Evolutionary conservation across 2,888 invertebrate species (phyloP).

Genomic region (Tetheella fluctuosa): DNA sequence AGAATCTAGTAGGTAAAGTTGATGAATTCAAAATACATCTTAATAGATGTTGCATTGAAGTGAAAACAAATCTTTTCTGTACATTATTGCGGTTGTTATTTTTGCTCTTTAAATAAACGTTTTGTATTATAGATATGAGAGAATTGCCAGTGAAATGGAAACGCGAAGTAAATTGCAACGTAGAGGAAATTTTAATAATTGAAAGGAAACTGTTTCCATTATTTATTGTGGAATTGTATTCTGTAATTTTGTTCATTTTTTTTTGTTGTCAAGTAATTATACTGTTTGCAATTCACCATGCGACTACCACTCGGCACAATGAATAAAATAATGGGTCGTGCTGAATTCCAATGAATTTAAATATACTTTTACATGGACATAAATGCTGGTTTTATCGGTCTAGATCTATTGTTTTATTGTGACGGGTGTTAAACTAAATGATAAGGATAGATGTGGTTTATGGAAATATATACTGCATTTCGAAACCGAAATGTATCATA

Average conservation of each 20-base stretch:
- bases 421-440: neutral
- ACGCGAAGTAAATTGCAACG: slow-evolving; percentile 25
- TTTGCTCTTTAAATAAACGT: neutral
- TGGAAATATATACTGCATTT: too few species aligned
- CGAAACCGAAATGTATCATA: too few species aligned
- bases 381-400: neutral
- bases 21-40: neutral
- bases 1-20: neutral
- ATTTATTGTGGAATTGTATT: slow-evolving; percentile 34
- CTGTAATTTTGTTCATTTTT: slow-evolving; percentile 36
- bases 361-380: neutral
- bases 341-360: slow-evolving; percentile 28
- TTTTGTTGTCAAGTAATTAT: slow-evolving; percentile 32
- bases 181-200: slow-evolving; percentile 34
- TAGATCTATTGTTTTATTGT: neutral
- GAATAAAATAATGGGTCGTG: slow-evolving; percentile 37
- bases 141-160: slow-evolving; percentile 32
- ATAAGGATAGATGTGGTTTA: too few species aligned
- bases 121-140: slow-evolving; percentile 20
- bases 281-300: slow-evolving; percentile 34
- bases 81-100: neutral
- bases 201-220: slow-evolving; percentile 35
- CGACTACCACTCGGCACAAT: slow-evolving; percentile 34
- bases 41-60: neutral
- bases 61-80: slow-evolving; percentile 8